A percentile compares a stretch with the other conserved stretches of the same genome.
Conservation (phyloP, 2,797 vertebrate genomes). For the Oreochromis grahami region DNA sequence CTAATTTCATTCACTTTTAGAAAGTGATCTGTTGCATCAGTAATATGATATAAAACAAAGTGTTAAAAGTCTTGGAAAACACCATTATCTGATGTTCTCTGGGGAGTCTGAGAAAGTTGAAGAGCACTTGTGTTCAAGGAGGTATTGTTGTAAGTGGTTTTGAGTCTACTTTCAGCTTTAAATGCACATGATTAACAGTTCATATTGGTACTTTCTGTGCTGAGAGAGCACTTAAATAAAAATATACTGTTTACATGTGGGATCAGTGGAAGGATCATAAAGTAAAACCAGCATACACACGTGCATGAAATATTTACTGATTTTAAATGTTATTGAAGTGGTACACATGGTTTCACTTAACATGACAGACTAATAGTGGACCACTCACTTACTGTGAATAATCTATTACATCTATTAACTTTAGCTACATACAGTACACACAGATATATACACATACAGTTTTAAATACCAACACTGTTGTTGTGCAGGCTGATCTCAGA, state of each 20-base stretch:
- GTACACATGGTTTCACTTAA: background rate
- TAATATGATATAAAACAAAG: background rate
- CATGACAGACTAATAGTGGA: background rate
- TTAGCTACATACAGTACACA: background rate
- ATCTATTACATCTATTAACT: background rate
- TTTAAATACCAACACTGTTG: background rate
- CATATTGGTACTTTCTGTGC: background rate
- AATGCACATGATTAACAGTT: background rate
- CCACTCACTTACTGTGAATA: background rate
- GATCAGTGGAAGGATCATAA: background rate
- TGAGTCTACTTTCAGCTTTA: background rate
- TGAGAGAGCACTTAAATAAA: background rate
- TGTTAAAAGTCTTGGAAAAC: background rate
- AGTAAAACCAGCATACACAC: background rate
- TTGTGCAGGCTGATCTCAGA: conserved; percentile 15
- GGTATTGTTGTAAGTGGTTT: background rate
- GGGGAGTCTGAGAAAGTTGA: background rate
- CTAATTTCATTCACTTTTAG: background rate
- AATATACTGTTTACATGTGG: background rate
- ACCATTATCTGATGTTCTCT: background rate
- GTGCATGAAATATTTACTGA: background rate
- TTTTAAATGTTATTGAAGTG: background rate
- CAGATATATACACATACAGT: background rate
- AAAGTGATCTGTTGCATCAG: background rate
- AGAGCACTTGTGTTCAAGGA: background rate